Evolutionary conservation across 1,140 invertebrate species (phyloP).

Genomic region (Heliconius hewitsoni): DNA sequence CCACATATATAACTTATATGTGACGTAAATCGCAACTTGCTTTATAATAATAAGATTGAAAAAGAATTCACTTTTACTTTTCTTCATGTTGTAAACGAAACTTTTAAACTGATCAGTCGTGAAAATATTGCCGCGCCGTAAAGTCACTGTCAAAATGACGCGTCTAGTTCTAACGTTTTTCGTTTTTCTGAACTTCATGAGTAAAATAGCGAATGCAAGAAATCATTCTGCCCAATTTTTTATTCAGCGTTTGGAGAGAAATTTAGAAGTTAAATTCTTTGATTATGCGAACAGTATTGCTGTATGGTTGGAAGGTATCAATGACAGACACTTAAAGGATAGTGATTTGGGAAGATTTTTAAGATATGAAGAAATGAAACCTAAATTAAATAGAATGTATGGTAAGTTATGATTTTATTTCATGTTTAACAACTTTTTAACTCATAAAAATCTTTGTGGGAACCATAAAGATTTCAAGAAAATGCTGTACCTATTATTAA

Average conservation of each 20-base stretch:
- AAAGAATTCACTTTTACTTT: constrained; percentile 2
- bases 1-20: background rate
- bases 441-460: background rate
- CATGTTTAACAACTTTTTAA: background rate
- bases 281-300: constrained; percentile 47
- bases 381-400: constrained; percentile 38
- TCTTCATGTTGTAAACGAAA: background rate
- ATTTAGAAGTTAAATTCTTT: constrained; percentile 51
- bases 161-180: constrained; percentile 42
- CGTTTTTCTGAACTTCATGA: background rate
- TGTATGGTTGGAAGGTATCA: constrained; percentile 52
- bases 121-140: constrained; percentile 28
- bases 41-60: background rate
- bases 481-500: too few relatives aligned
- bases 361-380: constrained; percentile 61
- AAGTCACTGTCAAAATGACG: constrained; percentile 42
- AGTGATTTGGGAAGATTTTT: constrained; percentile 57
- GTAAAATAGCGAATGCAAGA: constrained; percentile 1
- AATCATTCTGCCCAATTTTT: background rate
- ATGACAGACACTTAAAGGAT: constrained; percentile 54
- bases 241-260: constrained; percentile 44
- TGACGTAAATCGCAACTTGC: background rate
- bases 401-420: constrained; percentile 32
- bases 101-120: constrained; percentile 1
- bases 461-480: too few relatives aligned